A percentile compares a stretch with the other conserved stretches of the same genome.
Evolutionary conservation across 2,888 invertebrate species (phyloP).

Genomic region (Pristionchus arcanus): DNA sequence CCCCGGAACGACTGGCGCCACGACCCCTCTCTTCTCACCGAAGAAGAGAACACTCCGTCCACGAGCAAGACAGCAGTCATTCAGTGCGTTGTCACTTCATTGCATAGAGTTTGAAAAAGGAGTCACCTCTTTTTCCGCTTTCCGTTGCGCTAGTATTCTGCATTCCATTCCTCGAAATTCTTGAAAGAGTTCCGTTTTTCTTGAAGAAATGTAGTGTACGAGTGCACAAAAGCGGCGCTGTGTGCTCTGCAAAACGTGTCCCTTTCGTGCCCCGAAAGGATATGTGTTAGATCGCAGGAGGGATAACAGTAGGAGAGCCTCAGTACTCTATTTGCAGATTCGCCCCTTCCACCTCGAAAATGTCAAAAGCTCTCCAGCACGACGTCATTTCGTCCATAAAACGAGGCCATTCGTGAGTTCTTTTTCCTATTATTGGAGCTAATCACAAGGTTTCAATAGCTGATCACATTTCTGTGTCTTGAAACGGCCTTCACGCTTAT

Average conservation of each 20-base stretch:
- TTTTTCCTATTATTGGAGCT: background rate
- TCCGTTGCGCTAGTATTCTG: no score
- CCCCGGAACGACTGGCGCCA: background rate
- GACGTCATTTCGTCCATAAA: background rate
- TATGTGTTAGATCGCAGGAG: background rate
- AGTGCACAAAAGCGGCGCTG: background rate
- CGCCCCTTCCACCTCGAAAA: background rate
- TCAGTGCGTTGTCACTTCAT: background rate
- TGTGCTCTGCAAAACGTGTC: background rate
- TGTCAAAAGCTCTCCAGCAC: background rate
- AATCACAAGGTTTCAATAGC: no score
- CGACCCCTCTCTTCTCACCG: background rate
- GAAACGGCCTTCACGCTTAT: no score
- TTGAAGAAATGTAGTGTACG: background rate
- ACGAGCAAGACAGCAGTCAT: conserved; percentile 28
- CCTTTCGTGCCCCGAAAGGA: background rate
- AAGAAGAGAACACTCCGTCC: background rate
- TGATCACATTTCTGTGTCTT: no score
- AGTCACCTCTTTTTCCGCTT: background rate
- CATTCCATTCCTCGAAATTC: background rate
- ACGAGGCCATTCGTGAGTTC: conserved; percentile 10
- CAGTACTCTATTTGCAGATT: background rate
- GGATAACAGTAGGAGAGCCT: background rate
- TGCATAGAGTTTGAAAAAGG: no score
- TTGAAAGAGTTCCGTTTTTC: no score